A percentile compares a stretch with the other conserved stretches of the same genome.
Evolutionary conservation across 1,140 invertebrate genomes (phyloP).

Genomic region (Drosophila orena): DNA sequence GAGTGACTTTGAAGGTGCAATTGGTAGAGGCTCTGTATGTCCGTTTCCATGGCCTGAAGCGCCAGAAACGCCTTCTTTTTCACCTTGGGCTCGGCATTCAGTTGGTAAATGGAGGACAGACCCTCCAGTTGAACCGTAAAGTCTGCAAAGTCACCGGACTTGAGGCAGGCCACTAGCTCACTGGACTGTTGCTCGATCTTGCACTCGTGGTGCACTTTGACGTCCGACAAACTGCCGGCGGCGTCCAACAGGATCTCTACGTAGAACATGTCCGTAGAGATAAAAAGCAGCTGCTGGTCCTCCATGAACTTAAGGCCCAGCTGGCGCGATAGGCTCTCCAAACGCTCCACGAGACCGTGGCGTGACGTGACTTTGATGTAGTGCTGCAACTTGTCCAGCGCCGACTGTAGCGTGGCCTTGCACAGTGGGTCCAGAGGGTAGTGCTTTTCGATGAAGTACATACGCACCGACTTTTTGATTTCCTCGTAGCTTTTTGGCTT

Average conservation of each 20-base stretch:
- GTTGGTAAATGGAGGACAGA: conserved; percentile 95
- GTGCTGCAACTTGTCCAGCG: conserved; percentile 96
- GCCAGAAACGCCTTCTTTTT: conserved; percentile 97
- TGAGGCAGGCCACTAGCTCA: conserved; percentile 92
- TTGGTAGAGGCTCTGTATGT: conserved; percentile 94
- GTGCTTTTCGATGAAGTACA: conserved; percentile 93
- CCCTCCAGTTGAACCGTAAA: conserved; percentile 96
- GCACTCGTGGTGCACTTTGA: conserved; percentile 88
- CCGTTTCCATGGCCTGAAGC: conserved; percentile 95
- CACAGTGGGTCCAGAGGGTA: conserved; percentile 94
- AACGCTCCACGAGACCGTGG: conserved; percentile 95
- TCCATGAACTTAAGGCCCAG: conserved; percentile 87
- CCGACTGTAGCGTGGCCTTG: conserved; percentile 93
- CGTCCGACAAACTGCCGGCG: conserved; percentile 94
- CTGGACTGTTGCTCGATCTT: conserved; percentile 86
- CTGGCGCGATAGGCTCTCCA: conserved; percentile 95
- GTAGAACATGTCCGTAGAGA: conserved; percentile 98
- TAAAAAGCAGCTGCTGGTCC: conserved; percentile 88
- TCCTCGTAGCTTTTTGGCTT: conserved; percentile 92
- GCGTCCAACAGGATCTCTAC: conserved; percentile 94
- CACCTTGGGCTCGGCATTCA: conserved; percentile 97
- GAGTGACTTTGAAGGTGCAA: conserved; percentile 86
- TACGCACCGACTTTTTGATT: conserved; percentile 93
- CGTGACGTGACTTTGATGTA: conserved; percentile 96
- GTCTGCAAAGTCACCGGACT: conserved; percentile 94